These are phyloP conservation scores for Drosophila navojoa DNA, from an alignment of 1,140 invertebrate genomes.

Conservation along the genomic window DNA sequence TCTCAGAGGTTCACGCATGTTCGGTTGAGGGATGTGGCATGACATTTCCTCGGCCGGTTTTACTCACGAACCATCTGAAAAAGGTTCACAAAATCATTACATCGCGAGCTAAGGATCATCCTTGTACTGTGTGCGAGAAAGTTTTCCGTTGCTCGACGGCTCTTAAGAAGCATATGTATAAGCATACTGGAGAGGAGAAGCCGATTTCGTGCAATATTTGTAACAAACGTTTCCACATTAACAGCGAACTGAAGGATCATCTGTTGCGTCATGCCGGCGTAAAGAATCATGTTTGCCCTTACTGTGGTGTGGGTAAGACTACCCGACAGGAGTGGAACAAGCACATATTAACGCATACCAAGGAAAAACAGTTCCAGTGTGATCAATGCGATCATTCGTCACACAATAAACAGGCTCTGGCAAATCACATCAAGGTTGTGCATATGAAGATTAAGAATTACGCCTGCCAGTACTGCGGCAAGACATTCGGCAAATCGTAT, in stretches of 20 bases:
- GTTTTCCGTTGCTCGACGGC: slow-evolving; percentile 78
- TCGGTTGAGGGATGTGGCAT: slow-evolving; percentile 69
- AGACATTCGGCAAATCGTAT: slow-evolving; percentile 77
- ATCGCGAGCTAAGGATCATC: slow-evolving; percentile 47
- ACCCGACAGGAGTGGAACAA: slow-evolving; percentile 78
- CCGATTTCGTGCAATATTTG: slow-evolving; percentile 86
- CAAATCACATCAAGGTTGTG: slow-evolving; percentile 78
- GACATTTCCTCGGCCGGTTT: slow-evolving; percentile 62
- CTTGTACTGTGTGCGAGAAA: slow-evolving; percentile 79
- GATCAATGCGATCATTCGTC: slow-evolving; percentile 73
- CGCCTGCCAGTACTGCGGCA: slow-evolving; percentile 78
- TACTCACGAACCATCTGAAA: slow-evolving; percentile 77
- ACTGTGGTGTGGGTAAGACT: slow-evolving; percentile 79
- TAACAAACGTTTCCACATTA: slow-evolving; percentile 80
- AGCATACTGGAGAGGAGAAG: slow-evolving; percentile 85
- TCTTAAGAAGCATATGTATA: slow-evolving; percentile 85
- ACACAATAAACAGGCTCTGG: slow-evolving; percentile 72
- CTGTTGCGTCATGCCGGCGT: slow-evolving; percentile 76
- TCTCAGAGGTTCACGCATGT: slow-evolving; percentile 66
- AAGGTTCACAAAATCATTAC: slow-evolving; percentile 69
- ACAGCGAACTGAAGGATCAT: slow-evolving; percentile 74
- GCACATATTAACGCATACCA: slow-evolving; percentile 77
- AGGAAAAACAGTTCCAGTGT: slow-evolving; percentile 79
- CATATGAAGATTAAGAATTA: slow-evolving; percentile 80
- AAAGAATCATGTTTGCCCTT: slow-evolving; percentile 77